These are phyloP conservation scores for Ophthalmolycus amberensis DNA, from an alignment of 2,113 vertebrate species.

Conservation along the genomic window DNA sequence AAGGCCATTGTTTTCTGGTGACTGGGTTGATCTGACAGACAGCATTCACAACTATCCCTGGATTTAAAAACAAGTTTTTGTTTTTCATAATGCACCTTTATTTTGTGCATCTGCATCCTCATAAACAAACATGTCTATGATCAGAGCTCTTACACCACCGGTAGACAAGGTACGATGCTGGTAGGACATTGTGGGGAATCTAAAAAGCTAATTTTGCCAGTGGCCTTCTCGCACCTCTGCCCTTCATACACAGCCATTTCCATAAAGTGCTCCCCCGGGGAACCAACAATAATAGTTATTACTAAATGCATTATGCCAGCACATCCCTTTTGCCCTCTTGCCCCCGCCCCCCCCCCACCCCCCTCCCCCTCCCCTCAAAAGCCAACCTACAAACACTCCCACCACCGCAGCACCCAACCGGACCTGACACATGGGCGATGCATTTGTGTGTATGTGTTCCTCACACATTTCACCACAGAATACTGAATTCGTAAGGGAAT, in stretches of 20 bases:
- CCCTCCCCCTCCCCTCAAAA: slow-evolving; percentile 65
- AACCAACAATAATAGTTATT: slow-evolving; percentile 84
- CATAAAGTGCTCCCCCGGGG: slow-evolving; percentile 80
- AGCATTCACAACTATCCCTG: slow-evolving; percentile 2
- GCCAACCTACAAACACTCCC: slow-evolving; percentile 73
- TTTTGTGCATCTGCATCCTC: slow-evolving; percentile 33
- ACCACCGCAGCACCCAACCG: slow-evolving; percentile 55
- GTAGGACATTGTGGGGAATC: slow-evolving; percentile 64
- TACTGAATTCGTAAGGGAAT: slow-evolving; percentile 72
- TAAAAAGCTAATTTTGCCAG: slow-evolving; percentile 79
- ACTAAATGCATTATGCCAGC: slow-evolving; percentile 83
- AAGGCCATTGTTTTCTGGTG: background rate
- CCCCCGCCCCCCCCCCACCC: too few species aligned
- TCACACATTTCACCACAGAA: slow-evolving; percentile 66
- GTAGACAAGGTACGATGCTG: slow-evolving; percentile 48
- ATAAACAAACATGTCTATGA: slow-evolving; percentile 57
- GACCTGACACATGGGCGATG: slow-evolving; percentile 56
- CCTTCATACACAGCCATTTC: slow-evolving; percentile 78
- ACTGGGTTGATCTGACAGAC: background rate
- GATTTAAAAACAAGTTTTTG: slow-evolving; percentile 5
- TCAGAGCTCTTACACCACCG: slow-evolving; percentile 37
- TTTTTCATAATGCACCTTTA: slow-evolving; percentile 30
- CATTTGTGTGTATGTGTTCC: slow-evolving; percentile 45
- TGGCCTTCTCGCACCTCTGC: slow-evolving; percentile 74
- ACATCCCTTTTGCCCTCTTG: slow-evolving; percentile 77